phyloP scores from a whole-genome alignment of 1,140 invertebrate species.

The Diachasma alloeum region DNA sequence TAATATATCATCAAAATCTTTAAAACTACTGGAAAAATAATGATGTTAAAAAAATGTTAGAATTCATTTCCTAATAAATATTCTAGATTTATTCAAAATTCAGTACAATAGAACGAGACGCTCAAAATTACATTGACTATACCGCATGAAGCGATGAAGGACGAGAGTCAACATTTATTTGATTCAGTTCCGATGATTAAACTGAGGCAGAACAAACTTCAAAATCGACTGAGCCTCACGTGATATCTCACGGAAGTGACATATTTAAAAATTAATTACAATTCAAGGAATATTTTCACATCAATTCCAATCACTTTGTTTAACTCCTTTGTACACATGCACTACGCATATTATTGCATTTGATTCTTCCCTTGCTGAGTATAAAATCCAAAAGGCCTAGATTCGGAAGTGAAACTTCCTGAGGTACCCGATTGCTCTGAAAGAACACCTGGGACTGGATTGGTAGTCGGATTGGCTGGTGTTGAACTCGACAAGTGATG shows the following conservation, averaged over 20 bases:
- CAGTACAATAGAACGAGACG: not conserved
- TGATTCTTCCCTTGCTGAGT: slow-evolving; percentile 45
- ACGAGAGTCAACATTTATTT: not conserved
- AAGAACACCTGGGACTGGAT: not conserved
- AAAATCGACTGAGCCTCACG: too few relatives aligned
- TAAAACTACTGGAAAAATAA: not conserved
- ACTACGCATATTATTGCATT: not conserved
- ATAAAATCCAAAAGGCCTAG: slow-evolving; percentile 62
- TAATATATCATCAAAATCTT: too few relatives aligned
- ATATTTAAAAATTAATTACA: too few relatives aligned
- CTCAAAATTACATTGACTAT: not conserved
- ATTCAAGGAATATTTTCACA: too few relatives aligned
- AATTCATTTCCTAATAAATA: not conserved
- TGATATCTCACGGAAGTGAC: too few relatives aligned
- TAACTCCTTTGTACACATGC: not conserved
- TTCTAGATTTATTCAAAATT: slow-evolving; percentile 1
- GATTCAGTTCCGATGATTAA: too few relatives aligned
- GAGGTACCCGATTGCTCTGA: slow-evolving; percentile 26
- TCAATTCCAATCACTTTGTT: too few relatives aligned
- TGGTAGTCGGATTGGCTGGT: slow-evolving; percentile 38
- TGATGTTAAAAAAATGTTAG: not conserved
- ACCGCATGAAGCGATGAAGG: not conserved
- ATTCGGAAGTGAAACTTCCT: slow-evolving; percentile 30
- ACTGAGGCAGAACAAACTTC: too few relatives aligned
- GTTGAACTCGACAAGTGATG: slow-evolving; percentile 43